phyloP scores from a whole-genome alignment of 2,113 vertebrate genomes.

The Silurus asotus region DNA sequence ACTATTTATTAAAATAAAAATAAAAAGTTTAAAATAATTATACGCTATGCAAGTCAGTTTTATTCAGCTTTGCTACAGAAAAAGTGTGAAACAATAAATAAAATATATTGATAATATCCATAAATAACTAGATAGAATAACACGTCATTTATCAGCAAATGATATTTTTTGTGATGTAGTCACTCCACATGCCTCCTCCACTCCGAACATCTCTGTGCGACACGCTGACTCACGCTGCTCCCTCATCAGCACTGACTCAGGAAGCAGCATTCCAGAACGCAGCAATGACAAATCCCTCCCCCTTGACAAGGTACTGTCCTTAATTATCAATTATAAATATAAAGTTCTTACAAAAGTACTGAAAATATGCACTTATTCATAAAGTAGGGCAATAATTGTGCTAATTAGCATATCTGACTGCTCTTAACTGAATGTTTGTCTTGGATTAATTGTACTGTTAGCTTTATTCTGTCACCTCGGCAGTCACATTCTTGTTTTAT shows the following conservation, averaged over 20 bases:
- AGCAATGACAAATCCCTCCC: constrained; percentile 86
- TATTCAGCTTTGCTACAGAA: neutral
- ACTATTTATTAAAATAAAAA: neutral
- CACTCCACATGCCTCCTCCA: constrained; percentile 88
- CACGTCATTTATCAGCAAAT: neutral
- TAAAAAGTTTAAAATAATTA: neutral
- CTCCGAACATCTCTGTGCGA: constrained; percentile 87
- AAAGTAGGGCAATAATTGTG: neutral
- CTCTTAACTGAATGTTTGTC: neutral
- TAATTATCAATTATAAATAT: neutral
- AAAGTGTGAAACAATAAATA: neutral
- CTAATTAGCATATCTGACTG: neutral
- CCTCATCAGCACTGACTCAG: constrained; percentile 94
- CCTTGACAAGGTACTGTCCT: constrained; percentile 86
- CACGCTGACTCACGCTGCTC: constrained; percentile 92
- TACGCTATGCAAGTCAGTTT: neutral
- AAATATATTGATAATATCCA: neutral
- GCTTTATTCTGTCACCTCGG: neutral
- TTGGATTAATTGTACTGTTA: neutral
- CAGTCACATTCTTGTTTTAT: neutral
- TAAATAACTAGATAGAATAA: neutral
- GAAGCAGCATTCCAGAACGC: constrained; percentile 87
- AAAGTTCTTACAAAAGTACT: neutral
- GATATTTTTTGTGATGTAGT: constrained; percentile 66
- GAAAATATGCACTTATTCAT: neutral